Evolutionary conservation across 2,888 invertebrate genomes (phyloP), one percentile per base, ranked within the genome.

Genomic region (Autographa gamma): DNA sequence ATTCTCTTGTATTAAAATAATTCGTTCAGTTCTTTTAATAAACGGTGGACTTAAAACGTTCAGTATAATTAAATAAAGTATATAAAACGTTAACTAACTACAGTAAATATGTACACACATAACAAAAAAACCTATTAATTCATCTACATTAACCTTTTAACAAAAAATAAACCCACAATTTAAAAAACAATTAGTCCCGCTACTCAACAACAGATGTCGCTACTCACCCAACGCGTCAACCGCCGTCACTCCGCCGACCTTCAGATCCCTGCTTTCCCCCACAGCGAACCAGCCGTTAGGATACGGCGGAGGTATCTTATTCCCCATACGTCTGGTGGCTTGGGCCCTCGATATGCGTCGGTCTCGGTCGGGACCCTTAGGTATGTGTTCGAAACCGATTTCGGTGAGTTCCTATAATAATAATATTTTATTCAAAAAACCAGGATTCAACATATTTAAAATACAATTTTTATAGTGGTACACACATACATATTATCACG

Each of bases 251-350:
- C 96, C 93, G 0, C 96, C 96, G 0, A 87, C 83, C 54, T 91
- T 93, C 19, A 98, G 86, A 0, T 96, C 93, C 8, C 94, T 91
- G 4, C 97, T 97, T 87, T 98, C 98, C 0, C 97, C 92, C 1
- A 98, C 89, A 0, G 96, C 97, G 84, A 97, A 98, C 99, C 99
- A 99, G 0, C 98, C 98, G 86, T 99, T 98, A 0, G 98, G 98
- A 88, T 96, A 98, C 0, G 98, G 98, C 0, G 98, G 98, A 0
- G 98, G 98, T 3, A 98, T 88, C 64, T 93, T 93, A 0, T 95
- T 93, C 0, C 98, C 98, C 8, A 97, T 91, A 69, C 96, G 96
- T 9, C 97, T 92, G 0, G 96, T 86, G 0, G 90, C 92, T 74
- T 96, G 95, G 0, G 96, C 90, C 0, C 96, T 90, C 13, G 93